phyloP scores from a whole-genome alignment of 2,888 invertebrate genomes.

The Catocala nupta region DNA sequence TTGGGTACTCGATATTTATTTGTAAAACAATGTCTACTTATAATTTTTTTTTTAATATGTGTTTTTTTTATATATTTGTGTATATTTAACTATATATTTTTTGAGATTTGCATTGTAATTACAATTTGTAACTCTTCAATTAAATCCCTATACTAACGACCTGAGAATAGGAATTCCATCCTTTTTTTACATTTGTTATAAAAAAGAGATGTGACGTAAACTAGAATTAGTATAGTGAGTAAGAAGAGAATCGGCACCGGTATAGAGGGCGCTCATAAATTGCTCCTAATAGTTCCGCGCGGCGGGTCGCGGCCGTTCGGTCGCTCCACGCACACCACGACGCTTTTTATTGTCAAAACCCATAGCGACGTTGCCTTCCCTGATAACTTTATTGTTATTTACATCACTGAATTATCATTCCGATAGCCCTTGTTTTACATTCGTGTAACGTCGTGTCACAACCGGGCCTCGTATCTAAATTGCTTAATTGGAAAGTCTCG shows the following conservation, averaged over 20 bases:
- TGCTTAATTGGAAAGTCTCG: constrained; percentile 85
- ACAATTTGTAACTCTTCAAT: too few species aligned
- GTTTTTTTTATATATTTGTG: too few species aligned
- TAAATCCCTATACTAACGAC: too few species aligned
- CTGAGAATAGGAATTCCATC: neutral
- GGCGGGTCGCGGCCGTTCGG: constrained; percentile 62
- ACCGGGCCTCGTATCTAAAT: constrained; percentile 82
- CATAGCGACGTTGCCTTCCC: constrained; percentile 76
- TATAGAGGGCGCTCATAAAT: constrained; percentile 72
- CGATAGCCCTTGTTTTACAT: constrained; percentile 85
- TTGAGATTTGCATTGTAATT: too few species aligned
- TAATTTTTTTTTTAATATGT: too few species aligned
- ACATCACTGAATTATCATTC: constrained; percentile 83
- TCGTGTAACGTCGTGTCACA: constrained; percentile 79
- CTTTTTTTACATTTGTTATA: neutral
- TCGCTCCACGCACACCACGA: constrained; percentile 67
- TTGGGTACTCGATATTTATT: too few species aligned
- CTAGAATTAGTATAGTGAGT: neutral
- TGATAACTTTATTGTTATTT: constrained; percentile 87
- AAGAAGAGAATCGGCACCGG: neutral
- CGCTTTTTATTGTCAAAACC: constrained; percentile 85
- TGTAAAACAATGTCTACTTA: too few species aligned
- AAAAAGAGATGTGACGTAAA: neutral
- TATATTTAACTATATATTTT: too few species aligned
- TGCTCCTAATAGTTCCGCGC: constrained; percentile 72